phyloP scores from a whole-genome alignment of 1,140 invertebrate genomes.

The Brachionus sp. region DNA sequence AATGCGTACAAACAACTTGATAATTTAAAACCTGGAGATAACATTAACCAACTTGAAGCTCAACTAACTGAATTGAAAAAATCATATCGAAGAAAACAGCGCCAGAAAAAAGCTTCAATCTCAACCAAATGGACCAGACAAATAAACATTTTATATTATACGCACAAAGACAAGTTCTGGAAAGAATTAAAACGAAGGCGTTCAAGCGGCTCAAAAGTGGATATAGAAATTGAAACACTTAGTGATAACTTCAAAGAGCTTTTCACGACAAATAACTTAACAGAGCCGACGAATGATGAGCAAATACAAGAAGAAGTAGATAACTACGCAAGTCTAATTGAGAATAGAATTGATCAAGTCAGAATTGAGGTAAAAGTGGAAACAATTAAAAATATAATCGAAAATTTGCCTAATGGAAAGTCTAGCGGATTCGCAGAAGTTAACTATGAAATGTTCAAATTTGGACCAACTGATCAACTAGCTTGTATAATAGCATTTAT shows the following conservation, averaged over 20 bases:
- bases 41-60: background rate
- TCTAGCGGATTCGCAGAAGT: background rate
- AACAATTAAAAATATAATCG: conserved; percentile 32
- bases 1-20: background rate
- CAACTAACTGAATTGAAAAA: background rate
- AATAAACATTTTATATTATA: background rate
- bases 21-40: background rate
- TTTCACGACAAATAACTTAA: background rate
- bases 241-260: conserved; percentile 1
- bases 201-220: background rate
- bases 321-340: background rate
- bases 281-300: background rate
- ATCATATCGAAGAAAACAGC: background rate
- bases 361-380: background rate
- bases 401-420: conserved; percentile 16
- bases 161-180: conserved; percentile 6
- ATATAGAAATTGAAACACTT: background rate
- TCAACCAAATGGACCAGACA: background rate
- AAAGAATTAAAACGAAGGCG: conserved; percentile 22
- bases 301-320: background rate
- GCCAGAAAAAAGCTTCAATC: background rate
- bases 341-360: background rate
- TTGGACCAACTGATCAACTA: conserved; percentile 25
- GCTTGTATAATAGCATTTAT: background rate
- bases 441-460: conserved; percentile 32